Conservation (phyloP, 2,797 vertebrate genomes). For the Oryzias dopingdopingensis region DNA sequence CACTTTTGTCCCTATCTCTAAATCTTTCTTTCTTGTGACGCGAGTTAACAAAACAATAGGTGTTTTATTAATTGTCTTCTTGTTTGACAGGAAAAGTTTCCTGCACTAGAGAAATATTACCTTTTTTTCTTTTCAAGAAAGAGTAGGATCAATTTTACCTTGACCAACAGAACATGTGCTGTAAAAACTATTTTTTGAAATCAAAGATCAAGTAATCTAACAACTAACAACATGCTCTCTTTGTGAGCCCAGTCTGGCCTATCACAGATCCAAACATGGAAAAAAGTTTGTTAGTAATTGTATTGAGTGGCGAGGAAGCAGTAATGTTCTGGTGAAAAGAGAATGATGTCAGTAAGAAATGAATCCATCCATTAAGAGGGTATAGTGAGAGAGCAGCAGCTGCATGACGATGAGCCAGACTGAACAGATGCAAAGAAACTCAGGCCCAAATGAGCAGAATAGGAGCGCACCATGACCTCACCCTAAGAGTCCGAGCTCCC, state of each 20-base stretch:
- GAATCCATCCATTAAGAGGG: slow-evolving; percentile 74
- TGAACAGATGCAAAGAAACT: slow-evolving; percentile 65
- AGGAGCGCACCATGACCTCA: slow-evolving; percentile 54
- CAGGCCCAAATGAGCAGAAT: slow-evolving; percentile 27
- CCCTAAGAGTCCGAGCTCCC: slow-evolving; percentile 40
- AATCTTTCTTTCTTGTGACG: no score
- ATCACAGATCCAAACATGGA: slow-evolving; percentile 13
- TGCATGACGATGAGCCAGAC: slow-evolving; percentile 69
- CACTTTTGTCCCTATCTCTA: no score
- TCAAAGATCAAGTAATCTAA: no score
- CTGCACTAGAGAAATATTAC: no score
- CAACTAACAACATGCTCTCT: not conserved
- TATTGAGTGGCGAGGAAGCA: slow-evolving; percentile 33
- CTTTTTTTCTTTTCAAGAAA: no score
- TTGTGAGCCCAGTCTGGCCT: slow-evolving; percentile 6
- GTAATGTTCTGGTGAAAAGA: slow-evolving; percentile 57
- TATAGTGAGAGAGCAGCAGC: slow-evolving; percentile 78
- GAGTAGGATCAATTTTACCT: no score
- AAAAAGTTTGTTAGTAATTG: slow-evolving; percentile 14
- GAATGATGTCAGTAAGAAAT: slow-evolving; percentile 80
- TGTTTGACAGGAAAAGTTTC: no score
- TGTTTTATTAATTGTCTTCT: no score
- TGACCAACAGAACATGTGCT: no score
- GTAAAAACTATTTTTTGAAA: no score
- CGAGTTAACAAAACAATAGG: no score